Evolutionary conservation across 53 echinoderm and acorn worm species (phyloP), one percentile per base, ranked within the genome.

Genomic region (Zoroaster sp.): DNA sequence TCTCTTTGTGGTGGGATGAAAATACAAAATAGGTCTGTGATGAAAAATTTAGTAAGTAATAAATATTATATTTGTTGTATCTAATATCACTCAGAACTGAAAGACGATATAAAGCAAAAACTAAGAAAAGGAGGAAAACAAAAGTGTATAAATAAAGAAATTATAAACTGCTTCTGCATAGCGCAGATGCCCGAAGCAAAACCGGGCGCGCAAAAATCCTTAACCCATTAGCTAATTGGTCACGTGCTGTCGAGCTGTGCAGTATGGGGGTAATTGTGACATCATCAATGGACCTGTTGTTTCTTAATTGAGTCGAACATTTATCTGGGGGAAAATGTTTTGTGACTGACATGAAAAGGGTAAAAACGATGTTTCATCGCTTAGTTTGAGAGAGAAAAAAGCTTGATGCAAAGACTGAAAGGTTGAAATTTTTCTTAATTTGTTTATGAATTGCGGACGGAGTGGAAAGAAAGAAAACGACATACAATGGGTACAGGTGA

Each of bases 171-270:
- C n/a, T n/a, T n/a, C n/a, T n/a, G n/a, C n/a, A n/a, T 32, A 0
- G 44, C 46, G 12, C 68, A 67, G 30, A 34, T 40, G 81, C 68
- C 81, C 34, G 67, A 15, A 67, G 66, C 11, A 40, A 40, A 67
- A 59, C 4, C n/a, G 40, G 13, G n/a, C 18, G 20, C 35, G 54
- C 34, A 40, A 0, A 38, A 74, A 36, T 2, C 37, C 40, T 28
- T 42, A 63, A 13, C 37, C 78, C 81, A 81, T 81, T 81, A 81
- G 67, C 67, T 81, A 81, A 81, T 81, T 81, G 81, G 40, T 25
- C 14, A 66, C 36, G 30, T 10, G 66, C 65, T 67, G 41, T 81
- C 35, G 30, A 55, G 23, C 55, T 42, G 74, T 25, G 37, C 18
- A 20, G 34, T 45, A 34, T 73, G 36, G 44, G 13, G 44, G 31